Base-by-base conservation (phyloP, 2,888 invertebrate species). In the Euplexia lucipara region DNA sequence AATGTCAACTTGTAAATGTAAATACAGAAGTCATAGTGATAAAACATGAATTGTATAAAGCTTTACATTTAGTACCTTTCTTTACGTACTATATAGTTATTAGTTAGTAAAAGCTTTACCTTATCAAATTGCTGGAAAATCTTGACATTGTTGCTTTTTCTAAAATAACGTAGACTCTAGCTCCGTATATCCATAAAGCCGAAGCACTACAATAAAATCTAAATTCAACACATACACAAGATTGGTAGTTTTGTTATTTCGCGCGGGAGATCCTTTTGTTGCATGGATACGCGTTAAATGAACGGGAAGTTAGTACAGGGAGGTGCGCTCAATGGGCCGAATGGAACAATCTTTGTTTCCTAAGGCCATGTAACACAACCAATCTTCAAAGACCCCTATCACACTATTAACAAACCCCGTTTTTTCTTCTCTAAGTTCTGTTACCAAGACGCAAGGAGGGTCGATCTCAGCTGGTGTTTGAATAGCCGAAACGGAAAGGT, bases 211-310 rank as follows among this genome's bases (percentile, higher is more conserved):
- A 82, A 73, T 83, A 82, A 83, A 86, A 84, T 87, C 81, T 75
- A 81, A 84, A 87, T 87, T 86, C 84, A 78, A 84, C 84, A 82
- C 83, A 84, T 83, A 84, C 73, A 86, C 86, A 88, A 84, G 86
- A 91, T 92, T 89, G 90, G 87, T 93, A 94, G 93, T 93, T 94
- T 92, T 92, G 94, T 94, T 95, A 94, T 94, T 95, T 94, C 93
- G 87, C 94, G 91, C 92, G 91, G 86, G 89, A 91, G 88, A 89
- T 91, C 88, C 91, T 93, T 91, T 95, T 95, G 94, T 95, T 93
- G 95, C 92, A 86, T 89, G 91, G 89, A 92, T 94, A 89, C 93
- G 89, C 90, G 94, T 94, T 93, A 94, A 95, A 95, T 95, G 95
- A 94, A 87, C 87, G 88, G 92, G 95, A 95, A 95, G 95, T 95